These are phyloP conservation scores for Lycorma delicatula DNA, from an alignment of 1,140 invertebrate genomes.

Conservation along the genomic window DNA sequence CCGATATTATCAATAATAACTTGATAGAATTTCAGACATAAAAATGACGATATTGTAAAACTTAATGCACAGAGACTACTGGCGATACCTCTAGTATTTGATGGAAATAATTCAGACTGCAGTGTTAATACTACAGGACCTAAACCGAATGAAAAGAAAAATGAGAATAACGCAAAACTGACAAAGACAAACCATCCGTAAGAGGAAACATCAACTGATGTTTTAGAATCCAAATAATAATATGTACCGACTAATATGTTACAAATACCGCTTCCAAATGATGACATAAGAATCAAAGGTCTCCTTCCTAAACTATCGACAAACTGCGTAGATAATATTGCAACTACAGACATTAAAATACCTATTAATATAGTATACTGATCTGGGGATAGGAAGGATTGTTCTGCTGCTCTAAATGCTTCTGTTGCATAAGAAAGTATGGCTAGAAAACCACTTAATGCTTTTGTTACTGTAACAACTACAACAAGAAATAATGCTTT, in stretches of 20 bases:
- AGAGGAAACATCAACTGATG: not conserved
- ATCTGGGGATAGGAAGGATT: constrained; percentile 15
- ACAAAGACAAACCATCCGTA: constrained; percentile 2
- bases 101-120: constrained; percentile 9
- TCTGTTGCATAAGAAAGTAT: constrained; percentile 22
- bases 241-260: constrained; percentile 44
- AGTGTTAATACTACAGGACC: constrained; percentile 21
- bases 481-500: constrained; percentile 24
- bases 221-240: constrained; percentile 6
- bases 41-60: constrained; percentile 12
- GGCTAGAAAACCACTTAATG: constrained; percentile 22
- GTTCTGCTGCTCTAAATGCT: constrained; percentile 16
- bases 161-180: not conserved
- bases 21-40: constrained; percentile 22
- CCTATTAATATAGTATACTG: constrained; percentile 24
- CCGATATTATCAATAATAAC: constrained; percentile 10
- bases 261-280: constrained; percentile 50
- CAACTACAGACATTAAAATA: constrained; percentile 35
- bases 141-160: constrained; percentile 22
- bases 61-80: not conserved
- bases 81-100: constrained; percentile 9
- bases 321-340: constrained; percentile 33
- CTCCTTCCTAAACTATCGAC: constrained; percentile 42
- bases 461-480: constrained; percentile 19
- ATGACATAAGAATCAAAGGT: constrained; percentile 45